phyloP scores from a whole-genome alignment of 2,113 vertebrate genomes.

The Typhlomys cinereus region DNA sequence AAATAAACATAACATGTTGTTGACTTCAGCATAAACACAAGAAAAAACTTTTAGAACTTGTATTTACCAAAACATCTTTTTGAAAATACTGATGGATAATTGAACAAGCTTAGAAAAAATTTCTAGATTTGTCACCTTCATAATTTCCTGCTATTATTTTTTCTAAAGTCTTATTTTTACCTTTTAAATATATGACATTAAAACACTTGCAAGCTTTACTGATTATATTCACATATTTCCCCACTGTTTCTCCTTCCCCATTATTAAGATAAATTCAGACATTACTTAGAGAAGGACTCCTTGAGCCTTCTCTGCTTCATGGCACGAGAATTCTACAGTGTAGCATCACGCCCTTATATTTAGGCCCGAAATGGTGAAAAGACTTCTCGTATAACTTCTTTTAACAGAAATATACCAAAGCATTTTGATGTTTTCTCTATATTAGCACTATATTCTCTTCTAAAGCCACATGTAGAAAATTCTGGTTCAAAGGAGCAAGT shows the following conservation, averaged over 20 bases:
- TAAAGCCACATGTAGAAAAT: no score
- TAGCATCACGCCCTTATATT: neutral
- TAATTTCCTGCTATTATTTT: neutral
- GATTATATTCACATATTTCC: neutral
- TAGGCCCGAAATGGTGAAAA: neutral
- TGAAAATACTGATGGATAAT: neutral
- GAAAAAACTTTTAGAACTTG: neutral
- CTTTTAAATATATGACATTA: neutral
- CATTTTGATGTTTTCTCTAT: neutral
- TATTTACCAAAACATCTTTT: neutral
- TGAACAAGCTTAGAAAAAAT: neutral
- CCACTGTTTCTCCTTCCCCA: neutral
- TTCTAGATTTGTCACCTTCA: neutral
- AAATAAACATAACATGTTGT: neutral
- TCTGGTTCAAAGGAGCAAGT: neutral
- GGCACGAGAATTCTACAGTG: neutral
- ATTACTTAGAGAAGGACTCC: neutral
- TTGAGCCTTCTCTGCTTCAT: no score
- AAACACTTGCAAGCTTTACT: neutral
- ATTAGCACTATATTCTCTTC: no score
- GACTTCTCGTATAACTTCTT: neutral
- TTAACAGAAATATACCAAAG: neutral
- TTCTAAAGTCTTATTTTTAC: neutral
- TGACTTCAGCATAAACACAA: neutral
- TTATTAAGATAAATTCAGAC: no score